Base-by-base conservation (phyloP, 2,888 invertebrate species). In the Xylota sylvarum region DNA sequence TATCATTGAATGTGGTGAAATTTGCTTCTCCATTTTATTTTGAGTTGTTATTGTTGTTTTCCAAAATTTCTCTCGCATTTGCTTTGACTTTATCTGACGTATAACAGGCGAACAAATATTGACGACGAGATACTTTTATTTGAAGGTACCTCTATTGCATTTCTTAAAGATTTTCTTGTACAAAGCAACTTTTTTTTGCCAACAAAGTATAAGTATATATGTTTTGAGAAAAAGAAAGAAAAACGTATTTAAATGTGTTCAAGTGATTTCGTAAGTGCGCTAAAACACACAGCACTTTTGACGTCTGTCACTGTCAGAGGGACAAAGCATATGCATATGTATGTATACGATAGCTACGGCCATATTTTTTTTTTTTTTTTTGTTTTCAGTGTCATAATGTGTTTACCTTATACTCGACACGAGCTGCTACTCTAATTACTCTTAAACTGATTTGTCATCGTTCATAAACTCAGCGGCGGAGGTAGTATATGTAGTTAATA, bases 381-480 rank as follows among this genome's bases (percentile, higher is more conserved):
- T 9, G 3, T 50, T 64, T 43, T 55, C 23, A 64, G 19, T 55
- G 74, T 64, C 74, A 74, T 74, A 32, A 43, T 64, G 43, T 55
- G 43, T 74, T 74, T 64, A 55, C 52, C 19, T 52, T 52, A 19
- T 55, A 64, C 23, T 64, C 52, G 43, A 67, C 56, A 50, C 48
- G 67, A 60, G 76, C 58, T 48, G 37, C 40, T 43, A 60, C 77
- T 65, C 65, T 65, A 67, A 76, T 76, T 67, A 58, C 67, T 78
- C 62, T 62, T 69, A 60, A 78, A 78, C 52, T 70, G 78, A 78
- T 62, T 70, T 70, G 70, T 78, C 78, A 60, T 70, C 69, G 19
- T 32, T 43, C 23, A 50, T 58, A 19, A 69, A 69, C n/a, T 50
- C 50, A 35, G 23, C 14, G 32, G 37, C 40, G 14, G 56, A 48